Evolutionary conservation across 2,797 vertebrate species (phyloP).

Genomic region (Galaxias olidus): DNA sequence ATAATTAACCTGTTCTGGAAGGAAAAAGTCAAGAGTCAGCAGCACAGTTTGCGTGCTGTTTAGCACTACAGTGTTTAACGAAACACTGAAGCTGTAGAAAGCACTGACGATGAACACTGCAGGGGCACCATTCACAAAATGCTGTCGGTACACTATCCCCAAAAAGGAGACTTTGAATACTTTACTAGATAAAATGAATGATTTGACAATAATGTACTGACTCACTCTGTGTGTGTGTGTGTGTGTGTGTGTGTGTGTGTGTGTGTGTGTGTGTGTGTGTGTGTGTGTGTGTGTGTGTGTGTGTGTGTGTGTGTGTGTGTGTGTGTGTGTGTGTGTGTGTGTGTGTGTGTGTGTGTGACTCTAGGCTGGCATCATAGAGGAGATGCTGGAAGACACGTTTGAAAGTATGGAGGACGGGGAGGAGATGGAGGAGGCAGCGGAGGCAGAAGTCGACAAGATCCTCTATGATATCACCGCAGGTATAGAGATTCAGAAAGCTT

Average conservation of each 20-base stretch:
- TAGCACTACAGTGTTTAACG: too few relatives aligned
- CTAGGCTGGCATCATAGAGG: conserved; percentile 91
- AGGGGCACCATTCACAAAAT: too few relatives aligned
- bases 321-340: conserved; percentile 1
- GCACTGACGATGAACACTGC: too few relatives aligned
- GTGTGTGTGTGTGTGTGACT: conserved; percentile 1
- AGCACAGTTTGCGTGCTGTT: too few relatives aligned
- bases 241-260: conserved; percentile 11
- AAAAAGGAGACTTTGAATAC: too few relatives aligned
- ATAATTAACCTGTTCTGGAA: too few relatives aligned
- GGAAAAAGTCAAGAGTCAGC: too few relatives aligned
- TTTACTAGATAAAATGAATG: too few relatives aligned
- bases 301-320: conserved; percentile 3
- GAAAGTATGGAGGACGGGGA: conserved; percentile 96
- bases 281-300: conserved; percentile 4
- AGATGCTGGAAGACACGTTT: conserved; percentile 97
- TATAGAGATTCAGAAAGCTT: conserved; percentile 51
- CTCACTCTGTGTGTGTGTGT: too few relatives aligned
- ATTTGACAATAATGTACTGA: too few relatives aligned
- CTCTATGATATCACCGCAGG: conserved; percentile 98
- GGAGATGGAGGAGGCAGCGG: conserved; percentile 96
- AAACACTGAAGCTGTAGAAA: too few relatives aligned
- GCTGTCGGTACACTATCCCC: too few relatives aligned
- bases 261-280: background rate
- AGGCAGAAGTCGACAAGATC: conserved; percentile 95